A percentile compares a stretch with the other conserved stretches of the same genome.
Evolutionary conservation across 2,797 vertebrate genomes (phyloP).

Genomic region (Setipinna tenuifilis): DNA sequence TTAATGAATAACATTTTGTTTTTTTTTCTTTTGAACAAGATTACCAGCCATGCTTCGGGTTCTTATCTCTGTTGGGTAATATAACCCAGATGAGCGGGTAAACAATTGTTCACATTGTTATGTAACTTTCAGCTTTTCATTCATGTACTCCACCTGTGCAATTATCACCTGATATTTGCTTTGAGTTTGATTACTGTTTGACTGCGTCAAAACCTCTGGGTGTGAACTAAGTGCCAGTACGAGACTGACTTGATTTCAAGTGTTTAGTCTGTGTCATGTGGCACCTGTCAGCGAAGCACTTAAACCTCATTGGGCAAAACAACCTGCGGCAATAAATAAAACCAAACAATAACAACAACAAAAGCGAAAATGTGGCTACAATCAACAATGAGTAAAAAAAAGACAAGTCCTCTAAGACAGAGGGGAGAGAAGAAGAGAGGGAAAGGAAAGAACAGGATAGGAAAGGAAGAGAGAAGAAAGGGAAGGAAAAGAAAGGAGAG

Average conservation of each 20-base stretch:
- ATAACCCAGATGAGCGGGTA: not conserved
- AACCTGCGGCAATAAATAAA: not conserved
- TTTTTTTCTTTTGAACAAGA: not conserved
- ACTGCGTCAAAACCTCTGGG: not conserved
- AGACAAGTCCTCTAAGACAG: not conserved
- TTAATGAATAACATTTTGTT: not conserved
- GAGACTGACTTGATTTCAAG: not conserved
- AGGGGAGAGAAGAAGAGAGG: not conserved
- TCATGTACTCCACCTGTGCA: not conserved
- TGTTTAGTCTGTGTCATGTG: not conserved
- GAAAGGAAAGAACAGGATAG: no score
- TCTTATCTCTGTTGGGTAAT: not conserved
- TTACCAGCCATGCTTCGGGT: not conserved
- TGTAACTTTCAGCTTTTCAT: not conserved
- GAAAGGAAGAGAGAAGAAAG: no score
- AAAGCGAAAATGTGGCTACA: not conserved
- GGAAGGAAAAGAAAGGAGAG: no score
- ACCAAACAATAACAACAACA: not conserved
- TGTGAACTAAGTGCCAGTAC: not conserved
- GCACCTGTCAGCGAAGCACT: not conserved
- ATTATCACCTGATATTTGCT: not conserved
- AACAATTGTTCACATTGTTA: not conserved
- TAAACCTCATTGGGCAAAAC: not conserved
- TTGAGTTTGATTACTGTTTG: not conserved
- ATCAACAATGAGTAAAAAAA: not conserved